A percentile compares a stretch with the other conserved stretches of the same genome.
These are phyloP conservation scores for Zoanthus sociatus DNA, from an alignment of 92 coral and sea anemone species.

Conservation along the genomic window DNA sequence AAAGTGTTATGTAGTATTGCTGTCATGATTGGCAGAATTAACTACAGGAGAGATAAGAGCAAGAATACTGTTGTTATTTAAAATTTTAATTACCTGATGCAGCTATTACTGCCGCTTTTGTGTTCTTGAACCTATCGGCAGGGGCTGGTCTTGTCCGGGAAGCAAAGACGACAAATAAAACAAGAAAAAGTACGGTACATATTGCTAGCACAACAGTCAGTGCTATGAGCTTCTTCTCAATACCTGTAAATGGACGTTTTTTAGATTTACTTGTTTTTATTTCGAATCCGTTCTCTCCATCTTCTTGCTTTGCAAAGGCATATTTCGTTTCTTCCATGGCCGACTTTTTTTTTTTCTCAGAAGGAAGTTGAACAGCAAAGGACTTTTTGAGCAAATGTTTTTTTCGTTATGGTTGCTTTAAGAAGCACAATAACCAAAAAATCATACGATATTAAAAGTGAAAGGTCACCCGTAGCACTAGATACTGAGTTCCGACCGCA, in stretches of 20 bases:
- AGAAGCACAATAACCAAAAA: constrained; percentile 31
- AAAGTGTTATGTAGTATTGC: not conserved
- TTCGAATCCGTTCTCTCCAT: constrained; percentile 1
- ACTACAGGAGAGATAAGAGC: constrained; percentile 7
- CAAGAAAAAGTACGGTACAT: constrained; percentile 15
- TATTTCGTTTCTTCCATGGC: constrained; percentile 39
- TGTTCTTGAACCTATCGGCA: constrained; percentile 21
- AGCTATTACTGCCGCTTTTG: constrained; percentile 38
- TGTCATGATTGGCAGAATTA: not conserved
- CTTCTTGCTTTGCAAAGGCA: constrained; percentile 15
- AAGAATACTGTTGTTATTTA: not conserved
- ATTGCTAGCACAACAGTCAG: constrained; percentile 5
- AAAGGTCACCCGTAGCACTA: constrained; percentile 2
- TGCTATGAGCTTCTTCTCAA: constrained; percentile 25
- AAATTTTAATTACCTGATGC: constrained; percentile 27
- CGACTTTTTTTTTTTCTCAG: not conserved
- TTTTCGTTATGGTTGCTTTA: constrained; percentile 38
- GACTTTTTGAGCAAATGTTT: not conserved
- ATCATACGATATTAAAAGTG: constrained; percentile 1
- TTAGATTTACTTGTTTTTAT: not conserved
- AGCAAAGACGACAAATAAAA: constrained; percentile 19
- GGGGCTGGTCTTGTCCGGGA: not conserved
- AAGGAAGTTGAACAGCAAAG: not conserved
- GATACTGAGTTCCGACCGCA: not conserved
- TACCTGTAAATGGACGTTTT: constrained; percentile 15